phyloP scores from a whole-genome alignment of 2,888 invertebrate species.

The Nematopogon swammerdamellus region DNA sequence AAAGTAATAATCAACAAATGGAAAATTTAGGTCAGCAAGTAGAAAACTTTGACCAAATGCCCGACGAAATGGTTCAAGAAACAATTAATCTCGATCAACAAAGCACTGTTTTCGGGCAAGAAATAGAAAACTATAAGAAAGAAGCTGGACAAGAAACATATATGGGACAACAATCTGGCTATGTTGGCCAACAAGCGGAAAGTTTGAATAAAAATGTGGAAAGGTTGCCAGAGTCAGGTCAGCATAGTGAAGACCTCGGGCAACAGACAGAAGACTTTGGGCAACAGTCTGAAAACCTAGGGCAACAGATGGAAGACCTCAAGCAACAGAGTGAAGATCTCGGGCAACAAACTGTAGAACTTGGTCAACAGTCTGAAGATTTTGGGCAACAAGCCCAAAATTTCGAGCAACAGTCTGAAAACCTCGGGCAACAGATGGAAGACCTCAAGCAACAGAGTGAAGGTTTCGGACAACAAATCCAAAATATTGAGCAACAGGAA shows the following conservation, averaged over 20 bases:
- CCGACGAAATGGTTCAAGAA: constrained; percentile 11
- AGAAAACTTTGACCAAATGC: constrained; percentile 14
- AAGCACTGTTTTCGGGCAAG: neutral
- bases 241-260: constrained; percentile 1
- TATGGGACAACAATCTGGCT: constrained; percentile 11
- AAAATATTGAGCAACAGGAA: constrained; percentile 4
- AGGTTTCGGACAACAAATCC: neutral
- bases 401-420: constrained; percentile 6
- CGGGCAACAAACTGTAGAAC: constrained; percentile 10
- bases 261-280: constrained; percentile 12
- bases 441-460: constrained; percentile 6
- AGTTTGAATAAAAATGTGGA: neutral
- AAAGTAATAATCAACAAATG: constrained; percentile 8
- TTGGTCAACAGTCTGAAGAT: constrained; percentile 6
- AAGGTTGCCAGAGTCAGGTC: neutral
- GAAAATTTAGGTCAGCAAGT: constrained; percentile 16
- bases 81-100: constrained; percentile 7
- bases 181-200: constrained; percentile 8
- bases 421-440: constrained; percentile 10
- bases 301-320: constrained; percentile 7
- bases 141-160: constrained; percentile 1
- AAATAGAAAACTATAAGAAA: neutral
- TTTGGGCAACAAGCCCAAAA: constrained; percentile 10
- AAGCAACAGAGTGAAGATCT: constrained; percentile 12
- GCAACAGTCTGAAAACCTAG: constrained; percentile 8